A percentile compares a stretch with the other conserved stretches of the same genome.
Conservation (phyloP, 2,888 invertebrate species). For the Zaprionus obscuricornis region DNA sequence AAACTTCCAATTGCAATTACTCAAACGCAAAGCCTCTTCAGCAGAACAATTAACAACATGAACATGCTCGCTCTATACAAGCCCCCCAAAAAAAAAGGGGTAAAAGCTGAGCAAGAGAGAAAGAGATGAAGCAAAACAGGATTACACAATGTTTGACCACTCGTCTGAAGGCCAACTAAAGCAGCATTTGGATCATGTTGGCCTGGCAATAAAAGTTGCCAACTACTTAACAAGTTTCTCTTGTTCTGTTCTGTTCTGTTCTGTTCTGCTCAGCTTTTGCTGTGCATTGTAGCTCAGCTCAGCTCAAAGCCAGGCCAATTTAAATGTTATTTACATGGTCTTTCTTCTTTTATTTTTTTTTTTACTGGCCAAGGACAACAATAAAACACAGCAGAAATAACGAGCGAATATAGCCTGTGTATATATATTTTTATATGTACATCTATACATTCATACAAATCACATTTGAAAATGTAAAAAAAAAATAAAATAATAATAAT, state of each 20-base stretch:
- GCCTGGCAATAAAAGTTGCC: conserved; percentile 65
- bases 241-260: conserved; percentile 24
- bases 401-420: no score
- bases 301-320: conserved; percentile 19
- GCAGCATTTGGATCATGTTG: conserved; percentile 34
- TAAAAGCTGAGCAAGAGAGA: conserved; percentile 47
- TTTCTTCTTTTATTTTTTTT: no score
- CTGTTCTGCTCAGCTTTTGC: no score
- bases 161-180: conserved; percentile 52
- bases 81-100: no score
- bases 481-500: no score
- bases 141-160: conserved; percentile 30
- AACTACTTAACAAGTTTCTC: conserved; percentile 50
- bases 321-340: conserved; percentile 39
- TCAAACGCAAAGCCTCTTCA: conserved; percentile 33
- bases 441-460: no score
- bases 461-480: no score
- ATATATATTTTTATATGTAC: no score
- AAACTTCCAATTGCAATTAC: conserved; percentile 65
- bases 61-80: no score
- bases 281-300: no score
- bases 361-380: conserved; percentile 21
- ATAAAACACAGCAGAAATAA: no score
- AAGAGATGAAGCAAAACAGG: conserved; percentile 1
- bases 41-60: no score